Conservation (phyloP, 2,797 vertebrate species). For the Anas georgica region DNA sequence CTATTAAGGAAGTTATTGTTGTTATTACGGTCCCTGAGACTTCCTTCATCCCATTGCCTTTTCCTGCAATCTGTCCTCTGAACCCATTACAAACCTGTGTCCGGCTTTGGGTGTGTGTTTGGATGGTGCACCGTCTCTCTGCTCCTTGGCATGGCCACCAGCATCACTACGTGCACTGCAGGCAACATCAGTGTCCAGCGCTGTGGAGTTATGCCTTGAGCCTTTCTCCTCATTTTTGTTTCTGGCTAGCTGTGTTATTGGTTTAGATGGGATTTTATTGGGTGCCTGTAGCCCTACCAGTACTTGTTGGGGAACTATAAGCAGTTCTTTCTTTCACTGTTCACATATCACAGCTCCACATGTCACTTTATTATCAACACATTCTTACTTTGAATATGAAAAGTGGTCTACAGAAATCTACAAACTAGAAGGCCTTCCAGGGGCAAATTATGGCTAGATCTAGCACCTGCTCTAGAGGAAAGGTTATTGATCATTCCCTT, state of each 20-base stretch:
- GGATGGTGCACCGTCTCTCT: neutral
- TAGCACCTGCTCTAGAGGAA: neutral
- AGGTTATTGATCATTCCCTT: neutral
- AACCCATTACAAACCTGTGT: constrained; percentile 16
- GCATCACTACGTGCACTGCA: neutral
- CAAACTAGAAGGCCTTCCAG: neutral
- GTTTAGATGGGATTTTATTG: neutral
- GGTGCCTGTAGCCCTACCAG: neutral
- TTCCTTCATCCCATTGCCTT: neutral
- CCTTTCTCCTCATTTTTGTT: neutral
- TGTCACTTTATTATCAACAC: neutral
- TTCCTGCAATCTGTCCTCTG: neutral
- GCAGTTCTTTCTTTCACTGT: neutral
- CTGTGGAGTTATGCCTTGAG: neutral
- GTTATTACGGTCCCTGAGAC: neutral
- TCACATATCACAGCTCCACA: neutral
- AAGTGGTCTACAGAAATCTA: no score
- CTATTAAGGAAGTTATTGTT: constrained; percentile 3
- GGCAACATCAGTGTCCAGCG: neutral
- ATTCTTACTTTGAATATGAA: neutral
- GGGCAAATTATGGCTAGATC: neutral
- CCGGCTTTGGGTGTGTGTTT: neutral
- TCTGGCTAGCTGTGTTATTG: neutral
- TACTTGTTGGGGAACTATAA: neutral
- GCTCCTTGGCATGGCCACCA: neutral